Evolutionary conservation across 2,888 invertebrate species (phyloP).

Genomic region (Epinotia nisella): DNA sequence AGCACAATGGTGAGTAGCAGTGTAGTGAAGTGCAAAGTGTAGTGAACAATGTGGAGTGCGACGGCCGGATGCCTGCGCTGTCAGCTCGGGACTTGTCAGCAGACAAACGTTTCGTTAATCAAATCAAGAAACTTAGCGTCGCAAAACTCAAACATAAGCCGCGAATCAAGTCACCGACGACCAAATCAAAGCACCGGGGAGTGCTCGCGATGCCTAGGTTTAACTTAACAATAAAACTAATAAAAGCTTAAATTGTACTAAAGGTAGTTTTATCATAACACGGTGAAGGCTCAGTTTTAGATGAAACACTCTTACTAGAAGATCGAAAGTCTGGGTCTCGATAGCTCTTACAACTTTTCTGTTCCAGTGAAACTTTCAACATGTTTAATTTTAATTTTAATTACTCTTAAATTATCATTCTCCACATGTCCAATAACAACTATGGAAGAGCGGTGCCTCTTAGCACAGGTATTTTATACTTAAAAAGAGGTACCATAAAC

Average conservation of each 20-base stretch:
- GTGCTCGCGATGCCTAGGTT: conserved; percentile 1
- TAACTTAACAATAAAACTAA: background rate
- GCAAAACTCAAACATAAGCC: background rate
- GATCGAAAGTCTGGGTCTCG: background rate
- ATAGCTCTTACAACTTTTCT: background rate
- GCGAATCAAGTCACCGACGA: background rate
- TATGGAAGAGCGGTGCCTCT: too few relatives aligned
- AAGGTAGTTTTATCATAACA: background rate
- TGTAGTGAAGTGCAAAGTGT: conserved; percentile 55
- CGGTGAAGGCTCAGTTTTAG: background rate
- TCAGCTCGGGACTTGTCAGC: conserved; percentile 3
- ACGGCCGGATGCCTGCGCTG: conserved; percentile 48
- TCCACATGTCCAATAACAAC: too few relatives aligned
- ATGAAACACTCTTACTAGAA: background rate
- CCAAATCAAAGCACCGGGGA: conserved; percentile 3
- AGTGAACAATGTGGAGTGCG: conserved; percentile 58
- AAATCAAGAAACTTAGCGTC: background rate
- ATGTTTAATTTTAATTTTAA: too few relatives aligned
- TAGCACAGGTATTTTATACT: too few relatives aligned
- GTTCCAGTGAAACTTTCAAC: background rate
- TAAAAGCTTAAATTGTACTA: too few relatives aligned
- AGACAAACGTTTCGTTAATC: background rate
- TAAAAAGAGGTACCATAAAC: too few relatives aligned
- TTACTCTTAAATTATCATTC: too few relatives aligned
- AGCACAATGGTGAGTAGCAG: conserved; percentile 80